Evolutionary conservation across 2,888 invertebrate species (phyloP), one percentile per base, ranked within the genome.

Genomic region (Acronicta leporina): DNA sequence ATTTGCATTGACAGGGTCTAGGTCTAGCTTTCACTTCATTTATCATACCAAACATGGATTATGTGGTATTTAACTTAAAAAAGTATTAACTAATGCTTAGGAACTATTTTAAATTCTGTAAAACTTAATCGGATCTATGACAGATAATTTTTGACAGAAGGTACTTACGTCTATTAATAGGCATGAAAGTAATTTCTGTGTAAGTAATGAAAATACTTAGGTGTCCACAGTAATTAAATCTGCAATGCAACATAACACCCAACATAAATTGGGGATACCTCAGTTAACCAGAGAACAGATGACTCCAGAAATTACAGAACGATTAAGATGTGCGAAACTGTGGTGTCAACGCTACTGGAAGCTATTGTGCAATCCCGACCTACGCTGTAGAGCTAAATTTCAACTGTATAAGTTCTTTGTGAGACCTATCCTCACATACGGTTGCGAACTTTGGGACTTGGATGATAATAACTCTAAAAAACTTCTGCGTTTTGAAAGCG

Each of bases 391-490:
- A 48, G 64, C 73, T 5, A 90, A 89, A 58, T 88, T 85, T 55
- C 70, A 82, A 43, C 41, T 90, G 6, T 90, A 90, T 63, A 85
- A 82, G 57, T 72, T 81, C 11, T 87, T 88, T 61, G 81, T 90
- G 5, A 80, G 84, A 49, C 88, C 90, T 5, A 89, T 90, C 25
- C 82, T 90, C 5, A 85, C 87, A 5, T 89, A 89, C 49, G 88
- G 88, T 5, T 90, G 89, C 63, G 90, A 90, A 75, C 62, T 88
- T n/a, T 90, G 90, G 90, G 70, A 61, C 0, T 73, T 89, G 13
- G 68, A 83, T 49, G 50, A 68, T 5, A 45, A 41, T 6, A 75
- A 64, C 16, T 68, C 70, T 11, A 79, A 55, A 55, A 85, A 78
- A 67, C 76, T 90, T 1, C 55, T 81, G 14, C 77, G 77, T 8